These are phyloP conservation scores for Aromia moschata DNA, from an alignment of 2,888 invertebrate species.

Conservation along the genomic window DNA sequence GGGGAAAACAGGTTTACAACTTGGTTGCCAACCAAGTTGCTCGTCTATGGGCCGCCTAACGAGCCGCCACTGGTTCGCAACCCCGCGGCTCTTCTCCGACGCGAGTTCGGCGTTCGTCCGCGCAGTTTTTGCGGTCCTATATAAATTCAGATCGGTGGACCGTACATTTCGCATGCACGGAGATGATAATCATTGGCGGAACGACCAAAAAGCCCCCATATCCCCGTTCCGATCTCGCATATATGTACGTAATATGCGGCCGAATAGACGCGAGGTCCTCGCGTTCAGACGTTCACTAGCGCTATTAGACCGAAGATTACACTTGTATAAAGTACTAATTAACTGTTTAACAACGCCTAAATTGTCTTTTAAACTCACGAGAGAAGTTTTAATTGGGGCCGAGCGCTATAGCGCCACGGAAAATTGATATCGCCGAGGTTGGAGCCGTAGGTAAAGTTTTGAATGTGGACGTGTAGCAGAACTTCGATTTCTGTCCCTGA, in stretches of 20 bases:
- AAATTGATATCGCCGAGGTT: conserved; percentile 7
- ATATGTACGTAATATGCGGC: neutral
- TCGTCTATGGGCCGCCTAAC: too few relatives aligned
- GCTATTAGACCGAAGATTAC: conserved; percentile 31
- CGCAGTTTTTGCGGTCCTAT: conserved; percentile 22
- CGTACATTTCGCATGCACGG: conserved; percentile 32
- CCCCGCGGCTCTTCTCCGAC: too few relatives aligned
- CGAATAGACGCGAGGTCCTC: conserved; percentile 4
- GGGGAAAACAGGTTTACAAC: too few relatives aligned
- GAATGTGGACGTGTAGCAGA: too few relatives aligned
- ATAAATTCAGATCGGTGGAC: conserved; percentile 18
- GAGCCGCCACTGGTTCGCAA: too few relatives aligned
- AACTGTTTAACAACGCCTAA: conserved; percentile 43
- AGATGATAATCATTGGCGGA: conserved; percentile 36
- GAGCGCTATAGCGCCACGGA: neutral
- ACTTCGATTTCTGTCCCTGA: too few relatives aligned
- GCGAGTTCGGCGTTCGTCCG: neutral
- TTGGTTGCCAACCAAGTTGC: too few relatives aligned
- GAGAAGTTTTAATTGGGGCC: conserved; percentile 37
- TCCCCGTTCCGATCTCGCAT: conserved; percentile 27
- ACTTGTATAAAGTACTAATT: conserved; percentile 39
- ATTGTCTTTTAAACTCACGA: conserved; percentile 38
- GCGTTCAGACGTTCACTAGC: conserved; percentile 16
- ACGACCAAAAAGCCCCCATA: conserved; percentile 35
- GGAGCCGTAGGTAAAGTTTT: neutral